These are phyloP conservation scores for Phaetusa simplex DNA, from an alignment of 2,113 vertebrate species.

Conservation along the genomic window DNA sequence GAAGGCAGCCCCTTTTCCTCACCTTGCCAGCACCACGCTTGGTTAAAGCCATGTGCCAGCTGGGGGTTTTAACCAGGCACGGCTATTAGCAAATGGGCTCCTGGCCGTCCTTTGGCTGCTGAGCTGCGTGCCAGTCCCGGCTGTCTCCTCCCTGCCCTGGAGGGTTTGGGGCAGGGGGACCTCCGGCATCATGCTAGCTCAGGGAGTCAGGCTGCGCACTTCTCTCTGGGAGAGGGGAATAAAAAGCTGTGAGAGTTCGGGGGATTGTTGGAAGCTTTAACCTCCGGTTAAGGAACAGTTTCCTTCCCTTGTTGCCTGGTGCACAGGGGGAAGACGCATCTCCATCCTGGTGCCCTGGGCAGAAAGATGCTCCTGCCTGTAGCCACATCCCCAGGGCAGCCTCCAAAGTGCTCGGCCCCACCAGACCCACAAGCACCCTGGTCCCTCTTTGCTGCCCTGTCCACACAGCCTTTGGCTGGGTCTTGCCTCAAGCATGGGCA, in stretches of 20 bases:
- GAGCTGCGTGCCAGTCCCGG: neutral
- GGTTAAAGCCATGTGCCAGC: slow-evolving; percentile 18
- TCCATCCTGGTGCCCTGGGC: fast-evolving
- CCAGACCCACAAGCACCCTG: neutral
- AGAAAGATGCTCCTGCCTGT: neutral
- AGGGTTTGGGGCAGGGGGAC: neutral
- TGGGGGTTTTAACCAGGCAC: slow-evolving; percentile 37
- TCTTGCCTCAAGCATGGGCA: fast-evolving
- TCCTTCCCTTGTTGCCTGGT: neutral
- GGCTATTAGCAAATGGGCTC: slow-evolving; percentile 38
- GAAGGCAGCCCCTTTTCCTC: slow-evolving; percentile 13
- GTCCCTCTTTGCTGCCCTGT: neutral
- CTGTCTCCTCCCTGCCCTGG: neutral
- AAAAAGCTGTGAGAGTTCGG: neutral
- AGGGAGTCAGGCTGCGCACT: neutral
- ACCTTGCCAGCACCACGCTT: neutral
- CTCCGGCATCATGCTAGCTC: fast-evolving
- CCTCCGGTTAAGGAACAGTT: neutral
- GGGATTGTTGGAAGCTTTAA: neutral
- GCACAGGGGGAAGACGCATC: neutral
- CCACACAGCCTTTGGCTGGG: neutral
- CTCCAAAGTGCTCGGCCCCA: neutral
- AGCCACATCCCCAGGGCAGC: neutral
- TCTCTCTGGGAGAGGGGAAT: neutral
- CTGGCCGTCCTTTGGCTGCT: neutral